These are phyloP conservation scores for Malthinus flaveolus DNA, from an alignment of 2,888 invertebrate genomes.

Conservation along the genomic window DNA sequence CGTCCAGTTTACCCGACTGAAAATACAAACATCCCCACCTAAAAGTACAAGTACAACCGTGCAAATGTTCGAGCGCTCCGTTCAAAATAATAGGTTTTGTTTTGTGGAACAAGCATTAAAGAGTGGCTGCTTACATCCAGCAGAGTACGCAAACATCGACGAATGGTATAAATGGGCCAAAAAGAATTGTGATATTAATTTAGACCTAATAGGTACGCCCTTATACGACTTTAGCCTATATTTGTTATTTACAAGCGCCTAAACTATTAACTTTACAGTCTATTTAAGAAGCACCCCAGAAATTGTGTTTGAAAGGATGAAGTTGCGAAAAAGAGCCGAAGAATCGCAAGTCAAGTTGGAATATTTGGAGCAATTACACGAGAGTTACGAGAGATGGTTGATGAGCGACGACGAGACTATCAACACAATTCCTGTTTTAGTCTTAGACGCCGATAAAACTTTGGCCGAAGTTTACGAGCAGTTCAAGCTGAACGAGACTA, in stretches of 20 bases:
- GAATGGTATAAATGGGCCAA: conserved; percentile 86
- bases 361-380: conserved; percentile 78
- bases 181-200: conserved; percentile 70
- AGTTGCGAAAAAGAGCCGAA: conserved; percentile 75
- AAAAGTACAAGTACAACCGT: conserved; percentile 65
- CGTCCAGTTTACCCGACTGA: conserved; percentile 86
- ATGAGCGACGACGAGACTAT: conserved; percentile 51
- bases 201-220: conserved; percentile 81
- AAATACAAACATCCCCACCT: conserved; percentile 67
- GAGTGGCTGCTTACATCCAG: conserved; percentile 68
- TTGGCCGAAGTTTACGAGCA: conserved; percentile 67
- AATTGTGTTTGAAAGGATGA: conserved; percentile 72
- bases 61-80: conserved; percentile 87
- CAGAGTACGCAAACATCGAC: conserved; percentile 80
- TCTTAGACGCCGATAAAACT: conserved; percentile 69
- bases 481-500: conserved; percentile 64
- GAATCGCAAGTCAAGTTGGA: conserved; percentile 80
- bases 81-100: conserved; percentile 81
- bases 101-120: conserved; percentile 75
- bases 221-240: conserved; percentile 1
- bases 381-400: conserved; percentile 74
- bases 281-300: conserved; percentile 70
- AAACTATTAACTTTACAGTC: conserved; percentile 60
- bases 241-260: no score
- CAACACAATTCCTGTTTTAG: conserved; percentile 58